These are phyloP conservation scores for Drosophila triauraria DNA, from an alignment of 1,140 invertebrate genomes.

Conservation along the genomic window DNA sequence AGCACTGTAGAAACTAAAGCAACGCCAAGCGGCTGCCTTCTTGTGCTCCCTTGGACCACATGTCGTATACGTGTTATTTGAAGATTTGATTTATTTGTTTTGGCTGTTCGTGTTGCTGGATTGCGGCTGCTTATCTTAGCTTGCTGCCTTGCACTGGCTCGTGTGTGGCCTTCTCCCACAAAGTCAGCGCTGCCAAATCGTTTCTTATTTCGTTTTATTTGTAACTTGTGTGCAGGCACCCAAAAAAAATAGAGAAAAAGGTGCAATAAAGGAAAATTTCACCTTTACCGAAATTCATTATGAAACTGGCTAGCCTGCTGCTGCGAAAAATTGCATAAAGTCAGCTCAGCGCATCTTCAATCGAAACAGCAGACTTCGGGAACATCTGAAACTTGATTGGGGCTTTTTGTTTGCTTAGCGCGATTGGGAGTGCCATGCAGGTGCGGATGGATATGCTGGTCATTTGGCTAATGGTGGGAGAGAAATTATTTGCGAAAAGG, in stretches of 20 bases:
- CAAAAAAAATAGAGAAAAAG: not conserved
- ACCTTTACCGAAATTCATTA: slow-evolving; percentile 71
- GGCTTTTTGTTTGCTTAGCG: slow-evolving; percentile 36
- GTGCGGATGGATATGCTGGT: slow-evolving; percentile 54
- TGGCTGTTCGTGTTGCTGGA: slow-evolving; percentile 63
- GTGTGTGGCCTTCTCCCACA: slow-evolving; percentile 63
- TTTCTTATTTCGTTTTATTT: slow-evolving; percentile 47
- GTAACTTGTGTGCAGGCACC: slow-evolving; percentile 41
- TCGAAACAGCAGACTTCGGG: slow-evolving; percentile 28
- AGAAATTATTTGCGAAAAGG: slow-evolving; percentile 21
- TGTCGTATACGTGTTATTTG: slow-evolving; percentile 76
- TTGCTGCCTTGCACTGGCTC: slow-evolving; percentile 51
- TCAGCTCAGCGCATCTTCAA: slow-evolving; percentile 72
- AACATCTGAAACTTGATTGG: slow-evolving; percentile 61
- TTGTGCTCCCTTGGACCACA: slow-evolving; percentile 38
- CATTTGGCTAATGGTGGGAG: slow-evolving; percentile 60
- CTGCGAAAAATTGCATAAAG: slow-evolving; percentile 71
- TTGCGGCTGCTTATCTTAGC: slow-evolving; percentile 27
- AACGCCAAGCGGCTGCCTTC: slow-evolving; percentile 29
- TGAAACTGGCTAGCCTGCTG: slow-evolving; percentile 67
- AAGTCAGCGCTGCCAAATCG: slow-evolving; percentile 38
- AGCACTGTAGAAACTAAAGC: slow-evolving; percentile 54
- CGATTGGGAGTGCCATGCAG: slow-evolving; percentile 64
- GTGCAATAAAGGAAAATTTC: slow-evolving; percentile 54
- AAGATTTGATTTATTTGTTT: slow-evolving; percentile 77